Percentiles rank a stretch among this genome's conserved stretches.
Evolutionary conservation across 1,140 invertebrate species (phyloP).

Genomic region (Coelopa frigida): DNA sequence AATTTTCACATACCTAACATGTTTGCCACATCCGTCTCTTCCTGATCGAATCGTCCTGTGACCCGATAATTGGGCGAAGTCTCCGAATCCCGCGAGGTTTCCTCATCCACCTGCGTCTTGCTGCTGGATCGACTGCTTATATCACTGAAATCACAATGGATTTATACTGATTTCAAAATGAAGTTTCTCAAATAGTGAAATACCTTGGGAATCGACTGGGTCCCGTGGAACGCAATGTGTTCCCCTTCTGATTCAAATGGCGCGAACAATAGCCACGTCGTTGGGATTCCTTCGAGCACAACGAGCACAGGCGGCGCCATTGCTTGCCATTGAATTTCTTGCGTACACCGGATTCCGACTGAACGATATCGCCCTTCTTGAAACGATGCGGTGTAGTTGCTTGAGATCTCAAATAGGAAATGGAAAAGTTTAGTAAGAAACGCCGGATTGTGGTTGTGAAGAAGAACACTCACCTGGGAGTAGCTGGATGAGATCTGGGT

Average conservation of each 20-base stretch:
- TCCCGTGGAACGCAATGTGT: slow-evolving; percentile 35
- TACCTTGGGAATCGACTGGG: slow-evolving; percentile 39
- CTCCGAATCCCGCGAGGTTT: slow-evolving; percentile 82
- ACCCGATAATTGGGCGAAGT: slow-evolving; percentile 75
- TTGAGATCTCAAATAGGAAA: slow-evolving; percentile 60
- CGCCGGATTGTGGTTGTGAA: background rate
- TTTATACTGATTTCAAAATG: background rate
- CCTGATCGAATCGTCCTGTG: slow-evolving; percentile 75
- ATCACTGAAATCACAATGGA: slow-evolving; percentile 26
- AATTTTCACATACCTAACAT: slow-evolving; percentile 74
- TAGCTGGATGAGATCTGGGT: slow-evolving; percentile 78
- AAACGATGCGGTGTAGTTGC: slow-evolving; percentile 92
- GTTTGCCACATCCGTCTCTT: slow-evolving; percentile 94
- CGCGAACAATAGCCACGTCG: slow-evolving; percentile 91
- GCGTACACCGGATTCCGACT: slow-evolving; percentile 89
- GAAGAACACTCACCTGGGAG: too few species aligned
- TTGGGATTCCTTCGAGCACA: slow-evolving; percentile 97
- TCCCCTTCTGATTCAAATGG: slow-evolving; percentile 67
- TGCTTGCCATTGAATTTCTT: slow-evolving; percentile 99
- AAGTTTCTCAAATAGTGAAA: background rate
- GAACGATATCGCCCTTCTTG: slow-evolving; percentile 97
- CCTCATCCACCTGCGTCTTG: slow-evolving; percentile 70
- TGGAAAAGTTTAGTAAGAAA: background rate
- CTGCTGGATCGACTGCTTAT: slow-evolving; percentile 46
- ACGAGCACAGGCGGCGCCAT: slow-evolving; percentile 85